Evolutionary conservation across 2,888 invertebrate genomes (phyloP), one percentile per base, ranked within the genome.

Genomic region (Meteorus colon): DNA sequence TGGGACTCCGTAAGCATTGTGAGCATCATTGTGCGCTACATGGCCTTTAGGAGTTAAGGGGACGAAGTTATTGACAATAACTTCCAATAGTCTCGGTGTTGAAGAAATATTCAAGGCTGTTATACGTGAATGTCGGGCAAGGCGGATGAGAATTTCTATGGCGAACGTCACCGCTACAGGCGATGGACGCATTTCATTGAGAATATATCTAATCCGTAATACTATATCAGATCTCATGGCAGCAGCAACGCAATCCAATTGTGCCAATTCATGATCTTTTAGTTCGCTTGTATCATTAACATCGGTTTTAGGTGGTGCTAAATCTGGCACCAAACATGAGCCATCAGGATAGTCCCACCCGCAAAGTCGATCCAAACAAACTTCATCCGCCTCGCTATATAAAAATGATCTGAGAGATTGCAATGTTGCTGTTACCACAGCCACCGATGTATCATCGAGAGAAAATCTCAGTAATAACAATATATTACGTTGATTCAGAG

Each of bases 221-320:
- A 97, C 89, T 79, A 97, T 93, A 86, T 96, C 94, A 14, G 95
- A 95, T 82, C 96, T 91, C 24, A 94, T 85, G 34, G 95, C 90
- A 78, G 95, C 94, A 82, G 94, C 92, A 55, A 97, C 91, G 4
- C 97, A 90, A 91, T 98, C 97, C 41, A 94, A 92, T 90, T 96
- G 96, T 10, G 95, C 94, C 73, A 98, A 90, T 88, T 97, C 96
- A 85, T 95, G 95, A 90, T 98, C 98, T 86, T 96, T 96, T 80
- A 96, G 91, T 76, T 95, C 95, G 73, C 90, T 91, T 73, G 92
- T 92, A 80, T 92, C 92, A 12, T 89, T 89, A 0, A 90, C 87
- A 69, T 89, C 89, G 1, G 82, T 89, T 80, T 89, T 82, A 4
- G 89, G 83, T 19, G 83, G 80, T 1, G 88, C 84, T 45, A 89